phyloP scores from a whole-genome alignment of 1,140 invertebrate genomes.

The Pogonomyrmex californicus region DNA sequence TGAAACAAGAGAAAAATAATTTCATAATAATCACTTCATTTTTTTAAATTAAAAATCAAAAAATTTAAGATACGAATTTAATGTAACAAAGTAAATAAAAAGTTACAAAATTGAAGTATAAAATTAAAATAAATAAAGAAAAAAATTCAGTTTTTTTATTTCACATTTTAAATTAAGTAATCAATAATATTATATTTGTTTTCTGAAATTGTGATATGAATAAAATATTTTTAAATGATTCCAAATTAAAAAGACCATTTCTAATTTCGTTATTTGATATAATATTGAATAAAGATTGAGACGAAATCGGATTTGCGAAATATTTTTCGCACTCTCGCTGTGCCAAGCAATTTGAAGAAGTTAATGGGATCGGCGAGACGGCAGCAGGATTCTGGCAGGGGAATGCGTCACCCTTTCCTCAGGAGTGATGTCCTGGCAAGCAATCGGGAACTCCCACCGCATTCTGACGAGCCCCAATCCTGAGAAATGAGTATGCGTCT shows the following conservation, averaged over 20 bases:
- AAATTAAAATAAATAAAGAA: neutral
- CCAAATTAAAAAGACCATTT: neutral
- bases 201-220: neutral
- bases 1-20: neutral
- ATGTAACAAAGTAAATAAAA: neutral
- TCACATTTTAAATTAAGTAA: neutral
- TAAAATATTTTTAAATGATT: neutral
- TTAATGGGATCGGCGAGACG: slow-evolving; percentile 41
- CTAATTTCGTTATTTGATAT: neutral
- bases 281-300: slow-evolving; percentile 42
- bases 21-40: neutral
- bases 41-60: neutral
- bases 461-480: slow-evolving; percentile 55
- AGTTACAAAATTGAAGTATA: neutral
- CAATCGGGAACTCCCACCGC: slow-evolving; percentile 34
- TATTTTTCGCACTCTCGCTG: slow-evolving; percentile 43
- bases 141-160: neutral
- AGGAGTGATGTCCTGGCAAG: slow-evolving; percentile 59
- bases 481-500: slow-evolving; percentile 39
- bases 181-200: neutral
- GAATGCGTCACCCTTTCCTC: slow-evolving; percentile 45
- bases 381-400: slow-evolving; percentile 28
- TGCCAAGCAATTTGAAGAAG: slow-evolving; percentile 47
- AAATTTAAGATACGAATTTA: neutral
- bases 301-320: slow-evolving; percentile 21